Conservation (phyloP, 2,113 vertebrate genomes). For the Alectura lathami region DNA sequence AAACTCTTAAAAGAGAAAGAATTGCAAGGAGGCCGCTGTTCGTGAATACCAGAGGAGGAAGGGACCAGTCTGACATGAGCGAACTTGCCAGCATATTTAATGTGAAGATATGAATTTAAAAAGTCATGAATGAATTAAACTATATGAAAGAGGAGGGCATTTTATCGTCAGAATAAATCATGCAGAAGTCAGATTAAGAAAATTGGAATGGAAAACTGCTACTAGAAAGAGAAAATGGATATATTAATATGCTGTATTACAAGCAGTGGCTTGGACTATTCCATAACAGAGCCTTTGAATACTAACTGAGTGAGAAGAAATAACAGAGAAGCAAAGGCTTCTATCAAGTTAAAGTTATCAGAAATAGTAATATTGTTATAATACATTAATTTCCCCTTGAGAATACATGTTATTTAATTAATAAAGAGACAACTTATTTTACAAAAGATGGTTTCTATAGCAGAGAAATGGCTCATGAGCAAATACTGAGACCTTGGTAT, state of each 20-base stretch:
- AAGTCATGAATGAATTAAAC: conserved; percentile 39
- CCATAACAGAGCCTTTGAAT: conserved; percentile 20
- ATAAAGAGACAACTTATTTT: background rate
- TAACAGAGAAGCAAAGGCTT: conserved; percentile 18
- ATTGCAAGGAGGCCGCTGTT: background rate
- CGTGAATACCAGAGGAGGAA: background rate
- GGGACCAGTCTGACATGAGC: background rate
- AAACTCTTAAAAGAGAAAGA: background rate
- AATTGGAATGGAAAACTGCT: conserved; percentile 40
- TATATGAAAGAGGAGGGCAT: conserved; percentile 28
- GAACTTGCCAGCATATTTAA: conserved; percentile 30
- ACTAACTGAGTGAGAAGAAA: conserved; percentile 30
- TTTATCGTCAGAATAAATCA: conserved; percentile 62
- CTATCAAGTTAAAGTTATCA: conserved; percentile 14
- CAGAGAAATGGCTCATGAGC: background rate
- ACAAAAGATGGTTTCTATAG: background rate
- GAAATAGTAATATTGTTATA: conserved; percentile 18
- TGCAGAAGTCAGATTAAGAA: conserved; percentile 36
- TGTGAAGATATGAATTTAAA: conserved; percentile 40
- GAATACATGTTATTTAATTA: background rate
- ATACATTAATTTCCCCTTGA: background rate
- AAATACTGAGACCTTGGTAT: background rate
- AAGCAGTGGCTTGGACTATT: conserved; percentile 11
- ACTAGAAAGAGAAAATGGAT: conserved; percentile 56
- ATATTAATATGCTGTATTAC: conserved; percentile 51